A percentile compares a stretch with the other conserved stretches of the same genome.
These are phyloP conservation scores for Trissoscelio sp. DNA, from an alignment of 2,888 invertebrate species.

Conservation along the genomic window DNA sequence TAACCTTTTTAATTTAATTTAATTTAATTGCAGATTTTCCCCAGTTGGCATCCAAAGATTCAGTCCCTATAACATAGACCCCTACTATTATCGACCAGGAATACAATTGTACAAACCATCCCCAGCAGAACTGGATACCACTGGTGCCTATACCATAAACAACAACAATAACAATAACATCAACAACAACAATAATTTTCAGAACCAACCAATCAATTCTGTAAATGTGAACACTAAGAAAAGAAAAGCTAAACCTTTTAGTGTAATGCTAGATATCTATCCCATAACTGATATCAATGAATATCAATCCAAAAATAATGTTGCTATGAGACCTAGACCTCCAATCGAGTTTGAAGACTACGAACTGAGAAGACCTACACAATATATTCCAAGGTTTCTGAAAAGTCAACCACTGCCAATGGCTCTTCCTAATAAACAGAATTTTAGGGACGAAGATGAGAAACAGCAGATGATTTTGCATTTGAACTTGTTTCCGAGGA, in stretches of 20 bases:
- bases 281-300: conserved; percentile 84
- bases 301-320: conserved; percentile 72
- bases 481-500: conserved; percentile 87
- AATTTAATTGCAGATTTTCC: conserved; percentile 77
- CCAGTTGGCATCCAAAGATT: conserved; percentile 78
- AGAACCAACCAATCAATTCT: too few relatives aligned
- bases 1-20: too few relatives aligned
- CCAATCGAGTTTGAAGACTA: conserved; percentile 73
- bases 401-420: conserved; percentile 73
- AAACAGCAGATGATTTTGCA: conserved; percentile 87
- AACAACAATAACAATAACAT: conserved; percentile 31
- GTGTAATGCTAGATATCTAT: conserved; percentile 87
- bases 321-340: conserved; percentile 70
- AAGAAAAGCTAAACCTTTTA: conserved; percentile 85
- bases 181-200: conserved; percentile 13
- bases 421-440: conserved; percentile 71
- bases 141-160: conserved; percentile 63
- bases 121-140: conserved; percentile 72
- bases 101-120: conserved; percentile 42
- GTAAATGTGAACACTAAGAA: conserved; percentile 70
- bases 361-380: conserved; percentile 74
- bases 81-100: conserved; percentile 70
- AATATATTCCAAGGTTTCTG: conserved; percentile 71
- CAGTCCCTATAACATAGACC: conserved; percentile 76
- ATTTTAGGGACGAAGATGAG: conserved; percentile 76